Evolutionary conservation across 2,113 vertebrate genomes (phyloP), one percentile per base, ranked within the genome.

Genomic region (Aegotheles bennettii): DNA sequence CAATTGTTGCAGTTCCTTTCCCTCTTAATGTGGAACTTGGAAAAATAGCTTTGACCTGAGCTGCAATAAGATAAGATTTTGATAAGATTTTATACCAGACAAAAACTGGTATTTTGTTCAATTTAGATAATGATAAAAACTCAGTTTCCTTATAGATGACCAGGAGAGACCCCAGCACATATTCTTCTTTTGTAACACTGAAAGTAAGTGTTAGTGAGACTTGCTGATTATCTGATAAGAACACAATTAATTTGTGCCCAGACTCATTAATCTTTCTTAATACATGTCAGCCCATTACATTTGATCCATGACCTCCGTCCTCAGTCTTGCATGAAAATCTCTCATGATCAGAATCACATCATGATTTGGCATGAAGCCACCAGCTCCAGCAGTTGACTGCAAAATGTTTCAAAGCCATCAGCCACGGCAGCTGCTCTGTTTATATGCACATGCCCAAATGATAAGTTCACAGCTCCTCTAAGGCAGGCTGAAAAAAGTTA

Each of bases 161-260:
- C 50, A 75, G 33, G 36, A 77, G 68, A 93, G 13, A 69, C 35
- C 38, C 56, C 60, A 79, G 33, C 68, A 43, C 20, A 29, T 71
- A 92, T 67, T 88, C 54, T 77, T 82, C 70, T 73, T 61, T 87
- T 76, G 57, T 51, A 93, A 71, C 53, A 81, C 2, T 81, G 69
- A 95, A 97, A 95, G 95, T 81, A 95, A 97, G 89, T 80, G 87
- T 87, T 82, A 94, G 43, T 64, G 61, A 96, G 93, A 97, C 92
- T 90, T 85, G 79, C 90, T 96, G 71, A 94, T 97, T 97, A 95
- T 93, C 38, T 64, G 80, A 57, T 94, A 95, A 91, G 95, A 95
- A 94, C 87, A 96, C 96, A 91, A 97, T 98, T 97, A 98, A 98
- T 98, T 97, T 97, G 77, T 96, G 93, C 87, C 87, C 91, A 97